phyloP scores from a whole-genome alignment of 2,797 vertebrate genomes.

The Malurus splendens region DNA sequence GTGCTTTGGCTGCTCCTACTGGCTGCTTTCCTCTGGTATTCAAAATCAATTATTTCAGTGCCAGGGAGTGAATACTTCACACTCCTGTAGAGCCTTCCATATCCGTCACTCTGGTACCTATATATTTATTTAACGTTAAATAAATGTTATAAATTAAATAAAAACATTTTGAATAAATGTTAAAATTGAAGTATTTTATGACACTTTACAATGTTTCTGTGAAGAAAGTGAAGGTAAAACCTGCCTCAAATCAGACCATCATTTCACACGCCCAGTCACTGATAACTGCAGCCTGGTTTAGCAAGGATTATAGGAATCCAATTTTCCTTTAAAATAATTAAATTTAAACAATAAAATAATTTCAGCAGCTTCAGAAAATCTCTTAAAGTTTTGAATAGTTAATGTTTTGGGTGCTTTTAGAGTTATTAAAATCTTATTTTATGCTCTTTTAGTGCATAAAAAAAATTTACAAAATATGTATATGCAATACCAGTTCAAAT shows the following conservation, averaged over 20 bases:
- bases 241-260: not conserved
- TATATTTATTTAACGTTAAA: not conserved
- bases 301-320: not conserved
- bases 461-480: not conserved
- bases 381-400: not conserved
- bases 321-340: not conserved
- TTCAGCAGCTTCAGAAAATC: not conserved
- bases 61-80: not conserved
- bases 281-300: not conserved
- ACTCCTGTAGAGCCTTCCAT: not conserved
- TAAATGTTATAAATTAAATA: no score
- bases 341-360: not conserved
- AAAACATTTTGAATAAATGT: no score
- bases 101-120: not conserved
- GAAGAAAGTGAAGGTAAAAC: not conserved
- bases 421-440: not conserved
- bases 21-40: not conserved
- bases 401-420: not conserved
- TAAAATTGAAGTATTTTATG: not conserved
- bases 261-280: not conserved
- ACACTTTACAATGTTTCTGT: not conserved
- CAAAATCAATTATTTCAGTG: not conserved
- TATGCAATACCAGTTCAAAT: not conserved
- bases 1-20: not conserved
- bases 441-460: not conserved